phyloP scores from a whole-genome alignment of 1,140 invertebrate species.

The Colletes latitarsis region DNA sequence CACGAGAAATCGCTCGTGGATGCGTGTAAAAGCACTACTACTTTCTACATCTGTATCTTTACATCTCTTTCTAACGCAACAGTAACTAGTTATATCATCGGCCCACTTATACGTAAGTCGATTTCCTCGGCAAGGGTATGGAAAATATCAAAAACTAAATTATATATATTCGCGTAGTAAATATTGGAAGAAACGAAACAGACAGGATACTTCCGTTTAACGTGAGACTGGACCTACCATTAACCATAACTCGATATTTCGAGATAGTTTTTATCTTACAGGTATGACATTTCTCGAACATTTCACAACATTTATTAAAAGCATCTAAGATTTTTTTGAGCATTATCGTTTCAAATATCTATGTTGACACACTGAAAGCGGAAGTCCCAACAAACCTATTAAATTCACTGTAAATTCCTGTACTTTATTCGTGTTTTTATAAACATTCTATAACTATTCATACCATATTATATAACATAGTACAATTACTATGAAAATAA shows the following conservation, averaged over 20 bases:
- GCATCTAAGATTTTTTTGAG: too few species aligned
- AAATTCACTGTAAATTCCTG: too few species aligned
- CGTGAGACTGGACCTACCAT: constrained; percentile 46
- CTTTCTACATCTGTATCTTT: constrained; percentile 39
- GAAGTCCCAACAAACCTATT: too few species aligned
- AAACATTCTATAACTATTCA: too few species aligned
- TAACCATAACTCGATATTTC: constrained; percentile 50
- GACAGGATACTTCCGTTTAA: constrained; percentile 58
- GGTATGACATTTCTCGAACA: background rate
- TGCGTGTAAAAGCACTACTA: background rate
- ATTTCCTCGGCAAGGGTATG: too few species aligned
- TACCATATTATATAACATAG: too few species aligned
- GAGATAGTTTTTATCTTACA: constrained; percentile 51
- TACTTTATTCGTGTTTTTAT: too few species aligned
- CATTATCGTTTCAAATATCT: too few species aligned
- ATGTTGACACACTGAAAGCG: too few species aligned
- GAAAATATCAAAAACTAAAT: background rate
- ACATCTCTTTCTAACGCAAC: constrained; percentile 33
- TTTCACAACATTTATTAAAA: background rate
- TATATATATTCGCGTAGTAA: background rate
- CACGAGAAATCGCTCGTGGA: background rate
- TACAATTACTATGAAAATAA: background rate
- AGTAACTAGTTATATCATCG: constrained; percentile 32
- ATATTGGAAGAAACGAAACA: constrained; percentile 45
- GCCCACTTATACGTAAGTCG: constrained; percentile 57